These are phyloP conservation scores for Melitaea athalia DNA, from an alignment of 2,888 invertebrate species.

Conservation along the genomic window DNA sequence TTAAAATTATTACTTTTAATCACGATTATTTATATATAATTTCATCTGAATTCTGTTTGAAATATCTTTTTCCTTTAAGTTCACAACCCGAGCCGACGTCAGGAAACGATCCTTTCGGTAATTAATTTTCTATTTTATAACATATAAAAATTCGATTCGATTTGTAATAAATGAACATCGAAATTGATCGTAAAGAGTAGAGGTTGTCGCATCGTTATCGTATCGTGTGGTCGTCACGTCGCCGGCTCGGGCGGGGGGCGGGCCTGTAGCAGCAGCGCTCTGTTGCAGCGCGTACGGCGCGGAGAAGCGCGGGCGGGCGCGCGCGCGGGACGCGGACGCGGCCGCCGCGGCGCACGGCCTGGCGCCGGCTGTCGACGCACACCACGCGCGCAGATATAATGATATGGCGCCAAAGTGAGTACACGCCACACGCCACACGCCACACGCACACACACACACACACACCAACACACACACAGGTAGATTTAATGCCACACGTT, in stretches of 20 bases:
- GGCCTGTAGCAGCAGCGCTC: conserved; percentile 1
- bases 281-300: conserved; percentile 72
- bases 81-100: conserved; percentile 31
- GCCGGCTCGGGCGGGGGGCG: not conserved
- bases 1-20: not conserved
- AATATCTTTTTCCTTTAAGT: conserved; percentile 30
- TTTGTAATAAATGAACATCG: not conserved
- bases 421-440: not conserved
- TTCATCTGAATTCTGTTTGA: conserved; percentile 33
- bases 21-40: conserved; percentile 19
- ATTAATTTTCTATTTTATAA: conserved; percentile 25
- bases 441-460: conserved; percentile 55
- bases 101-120: conserved; percentile 28
- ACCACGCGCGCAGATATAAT: conserved; percentile 87
- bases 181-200: not conserved
- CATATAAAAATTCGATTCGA: conserved; percentile 4
- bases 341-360: conserved; percentile 62
- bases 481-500: too few relatives aligned
- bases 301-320: conserved; percentile 73
- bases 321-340: conserved; percentile 62
- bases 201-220: not conserved
- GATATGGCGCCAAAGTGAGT: conserved; percentile 94
- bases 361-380: conserved; percentile 80
- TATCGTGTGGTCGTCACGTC: conserved; percentile 2
- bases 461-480: conserved; percentile 86